phyloP scores from a whole-genome alignment of 2,888 invertebrate species.

The Pristionchus entomophagus region DNA sequence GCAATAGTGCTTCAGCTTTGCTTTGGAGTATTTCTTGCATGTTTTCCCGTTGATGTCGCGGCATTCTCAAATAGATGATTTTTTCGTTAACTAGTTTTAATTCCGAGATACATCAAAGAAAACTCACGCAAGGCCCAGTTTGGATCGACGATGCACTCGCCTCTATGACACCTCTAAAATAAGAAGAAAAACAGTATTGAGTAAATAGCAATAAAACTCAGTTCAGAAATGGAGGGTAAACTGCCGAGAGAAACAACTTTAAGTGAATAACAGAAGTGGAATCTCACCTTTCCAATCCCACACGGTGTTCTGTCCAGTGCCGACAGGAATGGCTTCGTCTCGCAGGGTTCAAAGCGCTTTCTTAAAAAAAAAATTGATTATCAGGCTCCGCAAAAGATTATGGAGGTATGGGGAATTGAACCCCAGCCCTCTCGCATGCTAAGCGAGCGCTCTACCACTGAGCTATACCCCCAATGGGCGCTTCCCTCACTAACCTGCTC shows the following conservation, averaged over 20 bases:
- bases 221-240: too few species aligned
- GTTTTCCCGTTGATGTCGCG: constrained; percentile 65
- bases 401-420: constrained; percentile 41
- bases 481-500: constrained; percentile 45
- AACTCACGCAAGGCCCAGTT: not conserved
- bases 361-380: too few species aligned
- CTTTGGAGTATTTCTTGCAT: constrained; percentile 60
- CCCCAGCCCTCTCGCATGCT: constrained; percentile 42
- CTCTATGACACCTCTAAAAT: constrained; percentile 72
- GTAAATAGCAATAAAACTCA: too few species aligned
- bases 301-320: constrained; percentile 73
- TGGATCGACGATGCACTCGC: constrained; percentile 63
- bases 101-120: not conserved
- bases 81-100: too few species aligned
- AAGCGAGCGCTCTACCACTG: constrained; percentile 43
- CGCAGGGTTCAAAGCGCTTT: constrained; percentile 65
- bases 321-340: constrained; percentile 72
- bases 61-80: too few species aligned
- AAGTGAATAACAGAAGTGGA: too few species aligned
- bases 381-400: not conserved
- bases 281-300: constrained; percentile 66
- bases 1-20: constrained; percentile 63
- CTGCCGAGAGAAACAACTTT: too few species aligned
- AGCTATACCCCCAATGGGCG: constrained; percentile 39
- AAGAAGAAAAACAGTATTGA: too few species aligned